Base-by-base conservation (phyloP, 2,797 vertebrate species). In the Simalia tracyae region DNA sequence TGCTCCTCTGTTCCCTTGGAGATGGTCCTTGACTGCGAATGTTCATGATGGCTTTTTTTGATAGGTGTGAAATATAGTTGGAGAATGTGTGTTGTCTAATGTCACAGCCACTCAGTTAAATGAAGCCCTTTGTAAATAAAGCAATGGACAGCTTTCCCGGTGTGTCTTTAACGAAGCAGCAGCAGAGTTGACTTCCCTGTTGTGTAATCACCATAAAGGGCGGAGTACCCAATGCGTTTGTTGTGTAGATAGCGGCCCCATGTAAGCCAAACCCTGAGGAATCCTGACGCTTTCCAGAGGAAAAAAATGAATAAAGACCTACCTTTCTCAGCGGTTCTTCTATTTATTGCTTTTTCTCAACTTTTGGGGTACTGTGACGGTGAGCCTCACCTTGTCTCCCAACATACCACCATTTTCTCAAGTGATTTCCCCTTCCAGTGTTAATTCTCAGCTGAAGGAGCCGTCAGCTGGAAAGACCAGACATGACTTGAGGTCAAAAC, bases 51-150 rank as follows among this genome's bases (percentile, higher is more conserved):
- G 90, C 59, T 19, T 50, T 31, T 36, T 94, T 94, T 93, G 91
- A 76, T 94, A 92, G 93, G 91, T 0, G 28, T 89, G 93, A 94
- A 90, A 24, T 91, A 89, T 91, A 88, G 86, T 63, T 5, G 12
- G 28, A 57, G 76, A 86, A 81, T 84, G 90, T 91, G 94, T 93
- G 96, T 96, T 94, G 87, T 96, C 95, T 86, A 72, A 93, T 87
- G 93, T 84, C 0, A 90, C 92, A 28, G 66, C 89, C 91, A 91
- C 93, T 84, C 31, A 94, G 90, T 94, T 95, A 94, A 56, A 94
- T 94, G 81, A 59, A 92, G 92, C 95, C 81, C 26, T 84, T 95
- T 94, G 87, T 88, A 96, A 95, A 96, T 95, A 96, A 96, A 56
- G 94, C 93, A 89, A 26, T 50, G 93, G 76, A 57, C 68, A 90